Evolutionary conservation across 53 echinoderm and acorn worm genomes (phyloP), one percentile per base, ranked within the genome.

Genomic region (Holothuria scabra): DNA sequence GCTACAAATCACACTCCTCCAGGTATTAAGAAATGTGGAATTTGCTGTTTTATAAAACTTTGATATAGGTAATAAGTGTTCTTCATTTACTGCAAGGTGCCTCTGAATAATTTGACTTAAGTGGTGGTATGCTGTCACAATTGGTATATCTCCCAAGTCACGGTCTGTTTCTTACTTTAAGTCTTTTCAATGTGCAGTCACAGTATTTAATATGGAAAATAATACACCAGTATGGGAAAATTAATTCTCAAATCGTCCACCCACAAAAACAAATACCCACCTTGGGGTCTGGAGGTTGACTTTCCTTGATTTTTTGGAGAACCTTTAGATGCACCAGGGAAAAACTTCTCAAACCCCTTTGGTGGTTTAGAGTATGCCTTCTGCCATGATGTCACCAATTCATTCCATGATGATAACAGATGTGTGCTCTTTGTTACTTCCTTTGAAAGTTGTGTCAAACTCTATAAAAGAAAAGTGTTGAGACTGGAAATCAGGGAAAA

Each of bases 341-440:
- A 97, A 85, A 94, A 97, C 74, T 97, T 97, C 60, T 97, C 97
- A 89, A 97, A 97, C 23, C 97, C 97, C 46, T 97, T 97, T 16
- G 97, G 92, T 63, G 97, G 97, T 25, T 97, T 92, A 19, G 90
- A 88, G 62, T 87, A 86, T 57, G 92, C 85, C 65, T 76, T 74
- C 67, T 74, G 59, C 89, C 88, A 88, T 38, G 57, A 60, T 14
- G 66, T 82, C 21, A 87, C 23, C 12, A 87, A 61, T 26, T 48
- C 56, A 5, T 74, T 61, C 58, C 57, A 57, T 31, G 78, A 72
- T 24, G 72, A 56, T 16, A 78, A 24, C 28, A 56, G 56, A 1
- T 62, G 22, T 3, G 10, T 46, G 25, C 61, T 62, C 4, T 63
- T 23, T 63, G 20, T 32, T 24, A 22, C 28, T 34, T 82, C 82